phyloP scores from a whole-genome alignment of 2,888 invertebrate genomes.

The Macrophya annulata region DNA sequence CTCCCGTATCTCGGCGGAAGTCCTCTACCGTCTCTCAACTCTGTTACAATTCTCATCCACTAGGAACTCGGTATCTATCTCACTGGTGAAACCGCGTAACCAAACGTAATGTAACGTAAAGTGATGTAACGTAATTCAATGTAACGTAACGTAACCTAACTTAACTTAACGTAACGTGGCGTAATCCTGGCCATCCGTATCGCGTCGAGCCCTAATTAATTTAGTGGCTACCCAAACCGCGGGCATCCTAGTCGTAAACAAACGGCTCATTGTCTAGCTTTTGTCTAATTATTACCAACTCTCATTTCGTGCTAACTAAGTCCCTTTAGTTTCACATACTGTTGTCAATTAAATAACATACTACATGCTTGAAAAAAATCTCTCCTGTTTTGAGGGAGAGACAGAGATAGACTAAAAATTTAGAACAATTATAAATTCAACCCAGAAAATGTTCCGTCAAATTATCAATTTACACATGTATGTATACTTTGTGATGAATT shows the following conservation, averaged over 20 bases:
- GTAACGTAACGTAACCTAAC: conserved; percentile 21
- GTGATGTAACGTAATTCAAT: background rate
- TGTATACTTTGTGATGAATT: background rate
- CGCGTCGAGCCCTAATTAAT: conserved; percentile 72
- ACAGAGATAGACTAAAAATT: background rate
- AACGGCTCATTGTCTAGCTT: conserved; percentile 50
- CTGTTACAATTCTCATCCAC: background rate
- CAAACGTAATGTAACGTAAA: conserved; percentile 26
- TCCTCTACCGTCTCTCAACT: conserved; percentile 7
- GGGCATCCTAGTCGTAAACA: conserved; percentile 33
- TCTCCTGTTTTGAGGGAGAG: background rate
- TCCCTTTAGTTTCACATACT: background rate
- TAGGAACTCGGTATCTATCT: conserved; percentile 34
- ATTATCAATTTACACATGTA: background rate
- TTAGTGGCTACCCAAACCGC: conserved; percentile 59
- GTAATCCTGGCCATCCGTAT: conserved; percentile 73
- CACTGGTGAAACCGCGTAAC: background rate
- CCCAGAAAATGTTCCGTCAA: background rate
- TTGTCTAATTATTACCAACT: conserved; percentile 42
- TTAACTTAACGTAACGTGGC: conserved; percentile 60
- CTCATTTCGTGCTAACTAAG: background rate
- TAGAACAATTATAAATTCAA: no score
- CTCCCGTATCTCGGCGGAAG: conserved; percentile 62
- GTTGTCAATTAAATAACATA: background rate
- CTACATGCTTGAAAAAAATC: background rate